Evolutionary conservation across 2,888 invertebrate species (phyloP), one percentile per base, ranked within the genome.

Genomic region (Magallana nippona): DNA sequence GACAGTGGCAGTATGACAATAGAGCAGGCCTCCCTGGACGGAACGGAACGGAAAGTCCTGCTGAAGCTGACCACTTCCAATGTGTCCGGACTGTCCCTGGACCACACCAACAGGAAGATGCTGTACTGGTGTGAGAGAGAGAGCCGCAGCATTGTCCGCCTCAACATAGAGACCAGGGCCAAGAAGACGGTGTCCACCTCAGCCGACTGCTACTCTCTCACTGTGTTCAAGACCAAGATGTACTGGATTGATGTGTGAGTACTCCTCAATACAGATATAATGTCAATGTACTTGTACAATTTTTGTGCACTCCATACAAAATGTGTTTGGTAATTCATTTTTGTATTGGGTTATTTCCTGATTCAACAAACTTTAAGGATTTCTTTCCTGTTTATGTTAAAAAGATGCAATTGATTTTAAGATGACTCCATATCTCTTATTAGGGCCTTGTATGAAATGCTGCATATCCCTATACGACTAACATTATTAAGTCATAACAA

Each of bases 71-170:
- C 81, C 1, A 57, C 84, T 11, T 85, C 89, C 57, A 63, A 86
- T 27, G 13, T 82, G 0, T 32, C 17, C 2, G 58, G 55, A n/a
- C 82, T 77, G 1, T 78, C 57, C 19, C 15, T 78, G 2, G 79
- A 58, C 11, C 98, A 98, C 93, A 91, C 91, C 80, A 95, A 95
- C 1, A 95, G 95, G 60, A 96, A 96, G 83, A 96, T 96, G 82
- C 95, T 98, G 10, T 98, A 97, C 93, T 98, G 98, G 97, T 96
- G 97, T 92, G 92, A 98, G 95, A 96, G 96, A 0, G 95, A 95
- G 89, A 94, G 96, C 87, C 95, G 96, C 92, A 96, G 95, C 86
- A 96, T 97, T 86, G 95, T 90, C 79, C 79, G 83, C n/a, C 91
- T 88, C 83, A 86, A 88, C 79, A 79, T 91, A 5, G 78, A 82